These are phyloP conservation scores for Ivindomyrus marchei DNA, from an alignment of 2,113 vertebrate species.

Conservation along the genomic window DNA sequence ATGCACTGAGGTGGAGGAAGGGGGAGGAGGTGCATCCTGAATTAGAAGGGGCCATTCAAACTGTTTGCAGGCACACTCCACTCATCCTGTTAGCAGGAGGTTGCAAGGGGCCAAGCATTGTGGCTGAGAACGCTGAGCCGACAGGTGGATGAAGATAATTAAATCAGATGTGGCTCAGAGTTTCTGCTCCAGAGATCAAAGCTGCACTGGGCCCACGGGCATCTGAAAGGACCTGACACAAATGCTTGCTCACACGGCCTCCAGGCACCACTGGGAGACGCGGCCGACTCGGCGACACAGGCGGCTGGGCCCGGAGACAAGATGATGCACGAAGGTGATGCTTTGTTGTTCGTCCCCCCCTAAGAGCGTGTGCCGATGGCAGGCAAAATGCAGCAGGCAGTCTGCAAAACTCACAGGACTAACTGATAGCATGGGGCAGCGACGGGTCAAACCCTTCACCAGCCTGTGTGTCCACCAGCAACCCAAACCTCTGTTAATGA, in stretches of 20 bases:
- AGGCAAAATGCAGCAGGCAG: background rate
- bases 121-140: constrained; percentile 2
- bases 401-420: background rate
- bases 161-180: constrained; percentile 14
- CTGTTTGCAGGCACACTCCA: background rate
- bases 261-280: background rate
- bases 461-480: background rate
- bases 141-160: constrained; percentile 67
- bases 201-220: background rate
- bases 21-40: background rate
- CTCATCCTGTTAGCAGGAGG: background rate
- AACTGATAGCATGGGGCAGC: background rate
- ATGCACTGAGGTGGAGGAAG: background rate
- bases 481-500: background rate
- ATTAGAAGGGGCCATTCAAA: background rate
- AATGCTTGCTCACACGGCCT: background rate
- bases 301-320: background rate
- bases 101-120: background rate
- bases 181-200: constrained; percentile 7
- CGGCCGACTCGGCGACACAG: background rate
- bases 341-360: background rate
- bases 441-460: background rate
- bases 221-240: constrained; percentile 17
- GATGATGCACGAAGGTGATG: background rate
- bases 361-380: background rate